Evolutionary conservation across 2,888 invertebrate genomes (phyloP).

Genomic region (Habrosyne pyritoides): DNA sequence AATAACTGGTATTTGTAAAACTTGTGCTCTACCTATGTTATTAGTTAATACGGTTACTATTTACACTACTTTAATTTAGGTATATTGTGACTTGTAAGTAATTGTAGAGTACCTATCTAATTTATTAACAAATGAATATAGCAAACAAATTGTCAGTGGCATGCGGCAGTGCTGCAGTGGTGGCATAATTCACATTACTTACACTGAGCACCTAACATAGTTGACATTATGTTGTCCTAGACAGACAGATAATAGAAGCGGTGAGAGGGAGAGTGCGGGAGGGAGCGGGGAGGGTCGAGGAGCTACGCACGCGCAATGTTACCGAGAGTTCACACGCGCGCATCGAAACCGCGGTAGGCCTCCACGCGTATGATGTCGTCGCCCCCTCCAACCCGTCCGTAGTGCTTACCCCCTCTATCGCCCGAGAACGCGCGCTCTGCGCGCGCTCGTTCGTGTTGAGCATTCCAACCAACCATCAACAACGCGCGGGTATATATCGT

Average conservation of each 20-base stretch:
- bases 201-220: constrained; percentile 47
- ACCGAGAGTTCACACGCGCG: constrained; percentile 77
- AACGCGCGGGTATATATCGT: constrained; percentile 50
- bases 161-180: constrained; percentile 13
- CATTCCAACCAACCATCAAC: constrained; percentile 70
- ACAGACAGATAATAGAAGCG: constrained; percentile 61
- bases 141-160: no score
- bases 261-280: constrained; percentile 57
- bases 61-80: no score
- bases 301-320: constrained; percentile 76
- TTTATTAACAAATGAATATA: no score
- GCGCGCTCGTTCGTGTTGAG: constrained; percentile 43
- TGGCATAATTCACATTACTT: constrained; percentile 7
- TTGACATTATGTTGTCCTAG: constrained; percentile 61
- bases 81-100: no score
- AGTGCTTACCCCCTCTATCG: constrained; percentile 40
- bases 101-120: no score
- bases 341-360: constrained; percentile 82
- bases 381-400: constrained; percentile 42
- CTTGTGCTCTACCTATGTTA: no score
- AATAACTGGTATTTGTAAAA: no score
- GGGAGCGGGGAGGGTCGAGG: constrained; percentile 51
- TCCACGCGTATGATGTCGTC: constrained; percentile 72
- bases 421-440: constrained; percentile 40
- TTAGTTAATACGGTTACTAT: no score